Base-by-base conservation (phyloP, 2,888 invertebrate species). In the Craniophora ligustri region DNA sequence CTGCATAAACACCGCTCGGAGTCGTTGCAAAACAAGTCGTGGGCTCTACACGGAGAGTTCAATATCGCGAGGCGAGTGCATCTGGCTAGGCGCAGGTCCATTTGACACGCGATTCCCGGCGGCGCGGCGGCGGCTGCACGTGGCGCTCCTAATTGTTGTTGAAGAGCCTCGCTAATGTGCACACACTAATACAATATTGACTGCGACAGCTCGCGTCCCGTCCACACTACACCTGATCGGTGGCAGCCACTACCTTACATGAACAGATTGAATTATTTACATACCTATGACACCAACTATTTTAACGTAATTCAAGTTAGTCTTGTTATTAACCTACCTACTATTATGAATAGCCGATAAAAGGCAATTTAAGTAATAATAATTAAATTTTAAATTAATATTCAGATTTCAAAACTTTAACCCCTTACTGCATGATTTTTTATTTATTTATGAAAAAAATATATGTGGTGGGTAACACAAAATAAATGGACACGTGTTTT, bases 131-230 rank as follows among this genome's bases (percentile, higher is more conserved):
- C 28, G 35, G 34, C 2, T 30, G 2, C 63, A 23, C 36, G 56
- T 36, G 53, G 39, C 39, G 48, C 41, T 39, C 18, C 36, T 63
- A 57, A 55, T 66, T 53, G 64, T 68, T 72, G 69, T 74, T 66
- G 50, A 39, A 57, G 50, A 35, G 39, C 45, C 36, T 23, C 32
- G 18, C 54, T 41, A 32, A 39, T 48, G 45, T 55, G 40, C 56
- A 7, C 57, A 16, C 70, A 16, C 64, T 76, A 58, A 58, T 57
- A 77, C 39, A 80, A 82, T 78, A 81, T 82, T 81, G 59, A 64
- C 56, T 60, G 41, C 8, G 50, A 54, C 36, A 6, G 14, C 18
- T 1, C 4, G 7, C 10, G 30, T 26, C 15, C 23, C 39, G 18
- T 8, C 4, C n/a, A 4, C 34, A 8, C n/a, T 14, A 14, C n/a